A percentile compares a stretch with the other conserved stretches of the same genome.
These are phyloP conservation scores for Pseudococcus viburni DNA, from an alignment of 2,888 invertebrate genomes.

Conservation along the genomic window DNA sequence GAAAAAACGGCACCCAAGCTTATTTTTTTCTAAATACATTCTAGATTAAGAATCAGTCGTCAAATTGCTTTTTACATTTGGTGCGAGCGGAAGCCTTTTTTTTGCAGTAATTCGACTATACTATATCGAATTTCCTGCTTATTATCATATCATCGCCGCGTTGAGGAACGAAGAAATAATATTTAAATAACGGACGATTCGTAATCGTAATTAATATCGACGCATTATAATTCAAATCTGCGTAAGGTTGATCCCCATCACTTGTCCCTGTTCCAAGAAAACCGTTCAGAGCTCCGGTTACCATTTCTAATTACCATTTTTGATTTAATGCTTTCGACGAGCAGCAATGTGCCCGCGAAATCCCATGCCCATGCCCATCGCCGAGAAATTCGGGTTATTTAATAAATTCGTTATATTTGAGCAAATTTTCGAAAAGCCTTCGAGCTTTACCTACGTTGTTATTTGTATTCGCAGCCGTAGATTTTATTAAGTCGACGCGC, in stretches of 20 bases:
- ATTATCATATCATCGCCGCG: background rate
- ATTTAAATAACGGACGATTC: background rate
- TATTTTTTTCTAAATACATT: too few relatives aligned
- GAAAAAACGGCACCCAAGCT: too few relatives aligned
- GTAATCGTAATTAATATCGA: background rate
- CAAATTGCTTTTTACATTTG: too few relatives aligned
- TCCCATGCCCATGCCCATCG: too few relatives aligned
- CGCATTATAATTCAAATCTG: background rate
- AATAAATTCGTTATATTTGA: conserved; percentile 19
- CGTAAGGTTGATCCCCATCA: background rate
- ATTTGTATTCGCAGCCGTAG: background rate
- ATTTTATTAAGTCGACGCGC: conserved; percentile 6
- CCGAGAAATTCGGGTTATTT: background rate
- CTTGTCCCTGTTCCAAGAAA: background rate
- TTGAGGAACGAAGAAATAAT: background rate
- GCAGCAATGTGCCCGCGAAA: background rate
- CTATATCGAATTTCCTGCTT: background rate
- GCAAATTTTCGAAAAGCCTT: background rate
- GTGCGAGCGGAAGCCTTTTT: too few relatives aligned
- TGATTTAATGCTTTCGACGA: conserved; percentile 19
- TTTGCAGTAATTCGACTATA: too few relatives aligned
- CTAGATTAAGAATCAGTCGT: too few relatives aligned
- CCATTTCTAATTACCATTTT: conserved; percentile 28
- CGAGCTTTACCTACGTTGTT: background rate
- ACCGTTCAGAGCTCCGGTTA: background rate